phyloP scores from a whole-genome alignment of 2,797 vertebrate genomes.

The Chelidonichthys spinosus region DNA sequence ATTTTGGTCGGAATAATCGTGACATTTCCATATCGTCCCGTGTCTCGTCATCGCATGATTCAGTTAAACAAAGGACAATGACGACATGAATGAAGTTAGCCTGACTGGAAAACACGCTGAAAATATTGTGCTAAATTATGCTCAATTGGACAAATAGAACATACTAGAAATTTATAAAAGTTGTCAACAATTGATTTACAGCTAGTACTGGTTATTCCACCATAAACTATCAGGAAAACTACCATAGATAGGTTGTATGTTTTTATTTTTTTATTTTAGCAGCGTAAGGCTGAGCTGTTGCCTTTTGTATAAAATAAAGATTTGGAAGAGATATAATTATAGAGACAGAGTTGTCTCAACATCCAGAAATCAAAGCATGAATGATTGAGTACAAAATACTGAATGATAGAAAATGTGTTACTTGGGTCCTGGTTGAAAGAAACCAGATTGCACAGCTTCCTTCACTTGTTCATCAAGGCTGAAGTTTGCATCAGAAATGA shows the following conservation, averaged over 20 bases:
- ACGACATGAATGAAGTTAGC: not conserved
- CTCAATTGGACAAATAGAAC: no score
- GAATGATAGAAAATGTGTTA: conserved; percentile 6
- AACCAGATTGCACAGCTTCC: conserved; percentile 5
- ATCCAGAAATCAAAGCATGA: not conserved
- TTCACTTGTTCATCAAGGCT: conserved; percentile 16
- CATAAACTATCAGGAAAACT: not conserved
- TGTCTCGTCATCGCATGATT: not conserved
- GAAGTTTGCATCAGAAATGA: conserved; percentile 22
- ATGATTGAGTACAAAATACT: not conserved
- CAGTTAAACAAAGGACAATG: not conserved
- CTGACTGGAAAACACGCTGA: not conserved
- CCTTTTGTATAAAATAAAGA: not conserved
- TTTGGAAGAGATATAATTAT: not conserved
- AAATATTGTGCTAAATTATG: not conserved
- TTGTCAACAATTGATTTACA: not conserved
- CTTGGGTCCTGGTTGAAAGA: not conserved
- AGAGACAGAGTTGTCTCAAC: not conserved
- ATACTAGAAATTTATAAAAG: not conserved
- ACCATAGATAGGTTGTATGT: not conserved
- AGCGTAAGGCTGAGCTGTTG: not conserved
- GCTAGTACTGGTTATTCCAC: not conserved
- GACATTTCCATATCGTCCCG: no score
- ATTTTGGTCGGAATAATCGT: no score
- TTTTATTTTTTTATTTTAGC: no score